Percentiles rank a stretch among this genome's conserved stretches.
Conservation (phyloP, 2,113 vertebrate species). For the Anarhynchus alexandrinus region DNA sequence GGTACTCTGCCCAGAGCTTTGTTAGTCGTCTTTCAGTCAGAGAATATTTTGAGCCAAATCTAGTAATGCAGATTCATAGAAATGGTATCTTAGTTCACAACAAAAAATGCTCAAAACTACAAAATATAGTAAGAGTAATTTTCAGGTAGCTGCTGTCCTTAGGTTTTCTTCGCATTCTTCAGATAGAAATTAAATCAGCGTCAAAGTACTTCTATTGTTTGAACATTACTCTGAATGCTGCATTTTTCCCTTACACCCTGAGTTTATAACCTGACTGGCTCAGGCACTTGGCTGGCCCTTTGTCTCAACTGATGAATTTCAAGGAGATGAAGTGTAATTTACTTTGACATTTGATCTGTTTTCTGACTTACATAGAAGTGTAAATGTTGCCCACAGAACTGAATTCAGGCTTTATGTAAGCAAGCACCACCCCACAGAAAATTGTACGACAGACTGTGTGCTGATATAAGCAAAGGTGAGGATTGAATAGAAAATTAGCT, state of each 20-base stretch:
- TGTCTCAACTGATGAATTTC: not conserved
- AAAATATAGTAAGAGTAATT: not conserved
- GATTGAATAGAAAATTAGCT: not conserved
- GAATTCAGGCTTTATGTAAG: not conserved
- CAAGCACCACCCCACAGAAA: not conserved
- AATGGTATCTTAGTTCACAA: not conserved
- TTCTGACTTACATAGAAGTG: not conserved
- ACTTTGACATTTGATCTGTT: not conserved
- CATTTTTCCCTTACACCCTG: not conserved
- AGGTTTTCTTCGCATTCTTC: not conserved
- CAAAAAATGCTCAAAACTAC: not conserved
- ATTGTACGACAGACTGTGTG: not conserved
- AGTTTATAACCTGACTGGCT: not conserved
- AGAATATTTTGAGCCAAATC: not conserved
- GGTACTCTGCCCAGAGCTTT: not conserved
- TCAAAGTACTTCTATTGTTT: not conserved
- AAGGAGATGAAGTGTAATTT: not conserved
- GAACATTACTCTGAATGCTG: not conserved
- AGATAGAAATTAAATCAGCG: not conserved
- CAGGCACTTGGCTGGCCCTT: not conserved
- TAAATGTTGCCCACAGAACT: not conserved
- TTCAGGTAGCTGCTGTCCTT: not conserved
- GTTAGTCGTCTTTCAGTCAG: not conserved
- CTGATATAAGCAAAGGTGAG: not conserved
- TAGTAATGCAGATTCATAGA: not conserved